Evolutionary conservation across 2,797 vertebrate genomes (phyloP).

Genomic region (Synaphobranchus kaupii): DNA sequence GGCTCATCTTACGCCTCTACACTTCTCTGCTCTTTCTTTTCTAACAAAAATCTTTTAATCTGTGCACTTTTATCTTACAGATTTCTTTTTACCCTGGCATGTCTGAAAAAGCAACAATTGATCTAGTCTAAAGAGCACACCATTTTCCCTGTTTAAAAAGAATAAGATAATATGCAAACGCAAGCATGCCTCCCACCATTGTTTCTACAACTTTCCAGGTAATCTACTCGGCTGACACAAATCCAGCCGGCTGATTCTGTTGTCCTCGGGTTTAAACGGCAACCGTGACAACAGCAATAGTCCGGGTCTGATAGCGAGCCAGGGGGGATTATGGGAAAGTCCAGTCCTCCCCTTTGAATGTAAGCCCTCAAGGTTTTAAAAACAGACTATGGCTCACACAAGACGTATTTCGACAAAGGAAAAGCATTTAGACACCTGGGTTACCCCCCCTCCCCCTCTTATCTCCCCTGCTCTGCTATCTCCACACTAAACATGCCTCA

Average conservation of each 20-base stretch:
- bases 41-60: slow-evolving; percentile 38
- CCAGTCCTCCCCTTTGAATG: neutral
- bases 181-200: slow-evolving; percentile 59
- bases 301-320: slow-evolving; percentile 6
- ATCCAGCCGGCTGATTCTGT: slow-evolving; percentile 38
- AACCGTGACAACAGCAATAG: slow-evolving; percentile 36
- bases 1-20: slow-evolving; percentile 16
- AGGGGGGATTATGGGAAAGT: slow-evolving; percentile 11
- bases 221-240: slow-evolving; percentile 62
- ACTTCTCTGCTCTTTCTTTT: slow-evolving; percentile 39
- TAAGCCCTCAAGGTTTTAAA: neutral
- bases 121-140: neutral
- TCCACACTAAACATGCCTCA: neutral
- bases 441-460: neutral
- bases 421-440: neutral
- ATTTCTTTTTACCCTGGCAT: slow-evolving; percentile 50
- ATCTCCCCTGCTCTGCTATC: neutral
- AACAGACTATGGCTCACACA: neutral
- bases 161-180: slow-evolving; percentile 58
- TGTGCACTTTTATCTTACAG: neutral
- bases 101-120: slow-evolving; percentile 43
- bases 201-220: slow-evolving; percentile 67
- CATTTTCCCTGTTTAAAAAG: slow-evolving; percentile 25
- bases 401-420: neutral
- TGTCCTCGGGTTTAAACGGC: slow-evolving; percentile 48